Conservation (phyloP, 2,113 vertebrate species). For the Trichomycterus rosablanca region DNA sequence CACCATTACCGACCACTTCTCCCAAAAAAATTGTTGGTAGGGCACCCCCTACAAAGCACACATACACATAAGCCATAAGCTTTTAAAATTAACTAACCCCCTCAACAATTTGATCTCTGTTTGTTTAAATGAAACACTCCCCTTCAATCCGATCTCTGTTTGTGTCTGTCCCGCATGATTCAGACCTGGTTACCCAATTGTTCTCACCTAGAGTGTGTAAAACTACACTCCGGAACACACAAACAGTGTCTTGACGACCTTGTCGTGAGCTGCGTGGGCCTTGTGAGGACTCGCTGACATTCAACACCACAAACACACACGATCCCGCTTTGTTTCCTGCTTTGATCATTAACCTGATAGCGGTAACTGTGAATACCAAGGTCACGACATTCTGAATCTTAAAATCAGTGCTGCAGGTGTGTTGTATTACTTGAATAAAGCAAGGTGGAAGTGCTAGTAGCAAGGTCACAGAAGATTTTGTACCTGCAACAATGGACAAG, state of each 20-base stretch:
- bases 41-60: no score
- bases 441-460: not conserved
- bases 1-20: no score
- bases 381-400: slow-evolving; percentile 10
- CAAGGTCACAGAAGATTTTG: not conserved
- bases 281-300: not conserved
- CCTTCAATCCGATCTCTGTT: not conserved
- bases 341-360: not conserved
- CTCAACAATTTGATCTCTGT: no score
- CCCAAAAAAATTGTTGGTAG: no score
- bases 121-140: no score
- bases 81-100: no score
- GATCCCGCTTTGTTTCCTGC: not conserved
- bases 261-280: not conserved
- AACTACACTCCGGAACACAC: not conserved
- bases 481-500: no score
- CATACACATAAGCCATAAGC: no score
- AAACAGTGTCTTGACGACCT: not conserved
- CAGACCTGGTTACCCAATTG: not conserved
- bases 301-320: not conserved
- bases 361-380: not conserved
- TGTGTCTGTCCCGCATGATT: not conserved
- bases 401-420: no score
- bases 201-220: not conserved
- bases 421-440: no score